phyloP scores from a whole-genome alignment of 2,797 vertebrate genomes.

The Pseudochaenichthys georgianus region DNA sequence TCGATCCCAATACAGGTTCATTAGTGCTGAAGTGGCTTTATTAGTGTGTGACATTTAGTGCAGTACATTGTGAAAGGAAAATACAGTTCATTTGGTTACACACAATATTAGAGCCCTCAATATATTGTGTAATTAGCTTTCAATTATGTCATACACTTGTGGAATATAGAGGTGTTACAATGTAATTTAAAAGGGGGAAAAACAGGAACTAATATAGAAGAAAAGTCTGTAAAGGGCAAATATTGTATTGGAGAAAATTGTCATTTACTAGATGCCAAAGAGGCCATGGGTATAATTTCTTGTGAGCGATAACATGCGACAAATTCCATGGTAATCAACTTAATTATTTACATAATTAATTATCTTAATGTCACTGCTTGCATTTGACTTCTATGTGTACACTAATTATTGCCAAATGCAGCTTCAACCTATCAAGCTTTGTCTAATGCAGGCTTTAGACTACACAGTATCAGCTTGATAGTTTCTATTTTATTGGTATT shows the following conservation, averaged over 20 bases:
- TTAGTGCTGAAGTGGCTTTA: conserved; percentile 43
- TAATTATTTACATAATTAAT: not conserved
- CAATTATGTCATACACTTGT: not conserved
- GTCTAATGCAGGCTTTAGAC: not conserved
- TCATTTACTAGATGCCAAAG: not conserved
- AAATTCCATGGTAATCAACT: not conserved
- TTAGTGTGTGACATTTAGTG: conserved; percentile 16
- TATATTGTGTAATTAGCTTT: not conserved
- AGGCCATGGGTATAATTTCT: not conserved
- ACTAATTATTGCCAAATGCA: not conserved
- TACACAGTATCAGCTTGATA: not conserved
- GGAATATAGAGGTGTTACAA: not conserved
- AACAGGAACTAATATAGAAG: not conserved
- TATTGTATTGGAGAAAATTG: not conserved
- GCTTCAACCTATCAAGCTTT: not conserved
- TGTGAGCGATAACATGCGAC: no score
- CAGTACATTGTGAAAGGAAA: conserved; percentile 12
- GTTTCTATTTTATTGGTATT: no score
- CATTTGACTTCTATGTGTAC: conserved; percentile 8
- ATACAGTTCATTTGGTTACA: conserved; percentile 8
- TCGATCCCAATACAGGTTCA: conserved; percentile 12
- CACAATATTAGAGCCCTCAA: conserved; percentile 1
- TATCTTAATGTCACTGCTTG: conserved; percentile 5
- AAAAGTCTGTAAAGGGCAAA: not conserved
- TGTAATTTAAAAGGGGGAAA: not conserved